Percentiles rank a stretch among this genome's conserved stretches.
These are phyloP conservation scores for Caenorhabditis virilis DNA, from an alignment of 2,888 invertebrate genomes.

Conservation along the genomic window DNA sequence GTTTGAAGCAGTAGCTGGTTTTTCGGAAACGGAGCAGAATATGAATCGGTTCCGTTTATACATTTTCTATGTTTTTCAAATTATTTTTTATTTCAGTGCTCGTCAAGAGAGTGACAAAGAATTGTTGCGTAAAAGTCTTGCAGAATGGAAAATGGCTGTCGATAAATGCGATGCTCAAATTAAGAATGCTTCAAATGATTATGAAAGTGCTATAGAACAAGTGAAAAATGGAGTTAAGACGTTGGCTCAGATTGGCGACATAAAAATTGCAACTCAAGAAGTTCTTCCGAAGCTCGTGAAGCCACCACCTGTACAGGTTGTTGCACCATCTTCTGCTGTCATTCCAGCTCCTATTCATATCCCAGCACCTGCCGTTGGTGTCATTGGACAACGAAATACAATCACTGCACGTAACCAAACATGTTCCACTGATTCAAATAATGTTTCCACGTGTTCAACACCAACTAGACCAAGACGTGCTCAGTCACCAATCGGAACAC, in stretches of 20 bases:
- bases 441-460: slow-evolving; percentile 9
- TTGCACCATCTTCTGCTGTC: slow-evolving; percentile 39
- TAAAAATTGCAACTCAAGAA: slow-evolving; percentile 28
- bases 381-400: slow-evolving; percentile 46
- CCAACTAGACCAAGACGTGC: slow-evolving; percentile 12
- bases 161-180: slow-evolving; percentile 34
- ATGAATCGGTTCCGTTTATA: too few species aligned
- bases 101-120: slow-evolving; percentile 43
- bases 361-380: slow-evolving; percentile 37
- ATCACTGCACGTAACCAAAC: slow-evolving; percentile 4
- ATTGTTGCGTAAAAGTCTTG: slow-evolving; percentile 29
- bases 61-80: slow-evolving; percentile 3
- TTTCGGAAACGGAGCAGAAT: slow-evolving; percentile 39
- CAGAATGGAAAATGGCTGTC: slow-evolving; percentile 39
- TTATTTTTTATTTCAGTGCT: slow-evolving; percentile 23
- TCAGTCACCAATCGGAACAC: slow-evolving; percentile 13
- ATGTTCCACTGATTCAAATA: neutral
- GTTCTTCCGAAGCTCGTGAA: slow-evolving; percentile 47
- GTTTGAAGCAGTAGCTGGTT: slow-evolving; percentile 22
- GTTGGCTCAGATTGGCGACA: slow-evolving; percentile 28
- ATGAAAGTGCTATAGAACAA: slow-evolving; percentile 36
- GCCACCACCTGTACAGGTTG: slow-evolving; percentile 49
- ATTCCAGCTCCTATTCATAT: slow-evolving; percentile 23
- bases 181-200: slow-evolving; percentile 30
- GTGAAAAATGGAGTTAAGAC: slow-evolving; percentile 42